Evolutionary conservation across 1,140 invertebrate species (phyloP).

Genomic region (Bombyx mori): DNA sequence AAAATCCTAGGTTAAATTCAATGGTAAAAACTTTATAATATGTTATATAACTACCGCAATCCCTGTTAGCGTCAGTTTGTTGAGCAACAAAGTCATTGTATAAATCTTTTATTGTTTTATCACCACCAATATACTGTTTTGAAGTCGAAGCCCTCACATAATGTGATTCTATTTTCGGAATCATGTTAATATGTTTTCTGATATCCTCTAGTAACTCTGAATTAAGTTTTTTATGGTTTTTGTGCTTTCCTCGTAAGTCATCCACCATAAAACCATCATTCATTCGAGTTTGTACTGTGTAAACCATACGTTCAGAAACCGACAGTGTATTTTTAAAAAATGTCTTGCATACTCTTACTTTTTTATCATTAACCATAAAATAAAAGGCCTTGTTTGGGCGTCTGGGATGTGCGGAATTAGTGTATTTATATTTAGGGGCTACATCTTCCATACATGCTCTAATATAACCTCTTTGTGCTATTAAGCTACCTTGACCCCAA

Average conservation of each 20-base stretch:
- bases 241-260: constrained; percentile 2
- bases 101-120: constrained; percentile 26
- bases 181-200: constrained; percentile 1
- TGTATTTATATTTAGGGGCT: constrained; percentile 14
- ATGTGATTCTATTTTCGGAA: constrained; percentile 5
- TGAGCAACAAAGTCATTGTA: constrained; percentile 21
- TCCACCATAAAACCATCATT: constrained; percentile 3
- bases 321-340: constrained; percentile 6
- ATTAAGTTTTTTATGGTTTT: constrained; percentile 1
- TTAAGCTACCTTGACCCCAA: constrained; percentile 1
- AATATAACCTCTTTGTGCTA: constrained; percentile 9
- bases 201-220: neutral
- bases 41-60: constrained; percentile 1
- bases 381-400: constrained; percentile 13
- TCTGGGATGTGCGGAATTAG: constrained; percentile 10
- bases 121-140: constrained; percentile 27
- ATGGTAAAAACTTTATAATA: constrained; percentile 28
- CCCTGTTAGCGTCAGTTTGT: constrained; percentile 3
- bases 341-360: constrained; percentile 12
- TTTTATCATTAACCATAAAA: constrained; percentile 11
- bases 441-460: constrained; percentile 7
- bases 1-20: constrained; percentile 46
- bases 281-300: constrained; percentile 3
- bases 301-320: constrained; percentile 2
- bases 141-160: constrained; percentile 15